Percentiles rank a stretch among this genome's conserved stretches.
Conservation (phyloP, 2,113 vertebrate species). For the Gila orcuttii region DNA sequence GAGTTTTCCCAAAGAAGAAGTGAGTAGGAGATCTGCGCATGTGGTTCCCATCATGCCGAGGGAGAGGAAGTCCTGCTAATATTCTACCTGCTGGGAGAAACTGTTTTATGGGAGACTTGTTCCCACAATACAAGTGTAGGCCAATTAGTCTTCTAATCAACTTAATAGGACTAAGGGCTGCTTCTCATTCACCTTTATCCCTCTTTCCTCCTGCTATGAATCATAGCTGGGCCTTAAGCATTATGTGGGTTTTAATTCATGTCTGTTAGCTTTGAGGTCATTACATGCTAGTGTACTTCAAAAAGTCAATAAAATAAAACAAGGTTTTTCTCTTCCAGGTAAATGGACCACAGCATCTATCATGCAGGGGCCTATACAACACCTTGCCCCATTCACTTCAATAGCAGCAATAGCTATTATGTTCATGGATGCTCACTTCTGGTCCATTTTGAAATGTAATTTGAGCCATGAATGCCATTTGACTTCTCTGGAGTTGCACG, state of each 20-base stretch:
- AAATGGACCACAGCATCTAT: not conserved
- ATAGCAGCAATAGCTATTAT: too few species aligned
- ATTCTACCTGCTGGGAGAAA: constrained; percentile 69
- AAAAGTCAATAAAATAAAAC: not conserved
- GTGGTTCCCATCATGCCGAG: constrained; percentile 42
- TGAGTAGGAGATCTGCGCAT: constrained; percentile 27
- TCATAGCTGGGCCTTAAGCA: not conserved
- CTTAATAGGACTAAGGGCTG: constrained; percentile 25
- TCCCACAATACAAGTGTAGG: constrained; percentile 62
- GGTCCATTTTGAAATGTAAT: too few species aligned
- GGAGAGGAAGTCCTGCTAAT: constrained; percentile 52
- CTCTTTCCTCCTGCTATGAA: not conserved
- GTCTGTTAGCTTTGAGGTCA: constrained; percentile 5
- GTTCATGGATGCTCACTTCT: too few species aligned
- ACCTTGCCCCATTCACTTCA: not conserved
- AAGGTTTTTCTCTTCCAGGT: not conserved
- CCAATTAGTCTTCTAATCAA: constrained; percentile 68
- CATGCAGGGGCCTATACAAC: not conserved
- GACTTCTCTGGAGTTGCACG: too few species aligned
- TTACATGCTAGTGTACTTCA: not conserved
- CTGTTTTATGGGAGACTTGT: constrained; percentile 65
- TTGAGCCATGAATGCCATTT: too few species aligned
- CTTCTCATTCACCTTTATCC: not conserved
- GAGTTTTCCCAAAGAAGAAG: constrained; percentile 21
- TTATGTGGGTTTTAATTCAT: constrained; percentile 17